These are phyloP conservation scores for Micromys minutus DNA, from an alignment of 2,113 vertebrate genomes.

Conservation along the genomic window DNA sequence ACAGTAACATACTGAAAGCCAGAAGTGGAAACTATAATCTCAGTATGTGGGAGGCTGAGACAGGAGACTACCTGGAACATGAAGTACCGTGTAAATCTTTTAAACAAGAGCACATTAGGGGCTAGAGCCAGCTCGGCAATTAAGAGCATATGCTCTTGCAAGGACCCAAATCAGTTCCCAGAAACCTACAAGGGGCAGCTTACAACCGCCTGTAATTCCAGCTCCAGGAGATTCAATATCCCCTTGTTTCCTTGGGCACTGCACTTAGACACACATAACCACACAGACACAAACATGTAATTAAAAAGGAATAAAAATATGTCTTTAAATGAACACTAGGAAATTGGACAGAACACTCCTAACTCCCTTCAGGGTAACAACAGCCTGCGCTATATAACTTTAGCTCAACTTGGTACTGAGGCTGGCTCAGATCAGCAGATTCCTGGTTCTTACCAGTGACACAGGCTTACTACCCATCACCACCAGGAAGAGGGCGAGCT, in stretches of 20 bases:
- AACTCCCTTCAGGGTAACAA: neutral
- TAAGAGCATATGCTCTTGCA: neutral
- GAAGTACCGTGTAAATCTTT: too few relatives aligned
- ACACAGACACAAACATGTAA: neutral
- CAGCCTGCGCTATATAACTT: neutral
- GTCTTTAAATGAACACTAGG: neutral
- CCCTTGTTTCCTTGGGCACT: neutral
- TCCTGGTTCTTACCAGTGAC: neutral
- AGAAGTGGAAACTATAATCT: neutral
- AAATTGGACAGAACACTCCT: fast-evolving
- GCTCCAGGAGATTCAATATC: neutral
- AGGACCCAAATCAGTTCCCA: neutral
- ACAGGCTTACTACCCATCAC: neutral
- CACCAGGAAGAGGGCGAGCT: neutral
- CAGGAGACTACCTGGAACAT: neutral
- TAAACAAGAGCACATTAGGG: neutral
- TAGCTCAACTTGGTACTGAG: neutral
- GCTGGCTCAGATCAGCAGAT: neutral
- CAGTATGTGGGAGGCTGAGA: neutral
- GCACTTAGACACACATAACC: neutral
- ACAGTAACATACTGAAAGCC: neutral
- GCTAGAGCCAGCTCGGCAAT: neutral
- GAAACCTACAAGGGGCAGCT: neutral
- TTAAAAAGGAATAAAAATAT: neutral
- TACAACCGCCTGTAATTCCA: neutral